Conservation (phyloP, 2,113 vertebrate genomes). For the Lucifuga dentata region DNA sequence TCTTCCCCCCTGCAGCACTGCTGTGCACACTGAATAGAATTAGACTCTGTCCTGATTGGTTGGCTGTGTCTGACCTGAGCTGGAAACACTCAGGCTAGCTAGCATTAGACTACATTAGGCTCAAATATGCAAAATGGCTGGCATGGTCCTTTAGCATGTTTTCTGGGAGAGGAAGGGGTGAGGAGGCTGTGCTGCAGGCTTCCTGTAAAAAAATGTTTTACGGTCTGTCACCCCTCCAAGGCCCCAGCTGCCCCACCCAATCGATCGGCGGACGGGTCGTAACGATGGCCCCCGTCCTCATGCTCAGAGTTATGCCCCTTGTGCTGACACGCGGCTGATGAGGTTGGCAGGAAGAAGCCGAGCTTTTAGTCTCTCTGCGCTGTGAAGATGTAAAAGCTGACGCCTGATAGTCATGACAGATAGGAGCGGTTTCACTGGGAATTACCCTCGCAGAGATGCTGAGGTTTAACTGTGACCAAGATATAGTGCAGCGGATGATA, state of each 20-base stretch:
- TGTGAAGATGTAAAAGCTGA: constrained; percentile 65
- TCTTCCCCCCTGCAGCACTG: too few species aligned
- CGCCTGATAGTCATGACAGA: constrained; percentile 54
- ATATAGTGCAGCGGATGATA: constrained; percentile 30
- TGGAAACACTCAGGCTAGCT: too few species aligned
- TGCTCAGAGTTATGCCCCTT: constrained; percentile 63
- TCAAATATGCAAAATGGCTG: too few species aligned
- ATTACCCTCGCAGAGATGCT: constrained; percentile 32
- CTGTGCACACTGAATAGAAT: too few species aligned
- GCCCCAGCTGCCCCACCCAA: constrained; percentile 54
- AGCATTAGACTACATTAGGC: too few species aligned
- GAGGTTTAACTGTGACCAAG: constrained; percentile 27
- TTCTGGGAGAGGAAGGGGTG: too few species aligned
- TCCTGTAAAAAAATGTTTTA: constrained; percentile 77
- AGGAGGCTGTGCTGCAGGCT: constrained; percentile 37
- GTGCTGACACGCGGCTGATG: constrained; percentile 66
- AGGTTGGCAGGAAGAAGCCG: constrained; percentile 65
- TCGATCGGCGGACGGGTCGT: constrained; percentile 71
- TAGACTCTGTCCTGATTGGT: too few species aligned
- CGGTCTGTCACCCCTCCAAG: constrained; percentile 31
- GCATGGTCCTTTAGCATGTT: too few species aligned
- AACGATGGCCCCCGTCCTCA: constrained; percentile 57
- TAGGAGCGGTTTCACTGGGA: constrained; percentile 42
- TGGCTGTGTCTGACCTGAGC: too few species aligned
- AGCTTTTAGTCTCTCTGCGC: constrained; percentile 51